Evolutionary conservation across 2,888 invertebrate genomes (phyloP), one percentile per base, ranked within the genome.

Genomic region (Drosophila imparisetae): DNA sequence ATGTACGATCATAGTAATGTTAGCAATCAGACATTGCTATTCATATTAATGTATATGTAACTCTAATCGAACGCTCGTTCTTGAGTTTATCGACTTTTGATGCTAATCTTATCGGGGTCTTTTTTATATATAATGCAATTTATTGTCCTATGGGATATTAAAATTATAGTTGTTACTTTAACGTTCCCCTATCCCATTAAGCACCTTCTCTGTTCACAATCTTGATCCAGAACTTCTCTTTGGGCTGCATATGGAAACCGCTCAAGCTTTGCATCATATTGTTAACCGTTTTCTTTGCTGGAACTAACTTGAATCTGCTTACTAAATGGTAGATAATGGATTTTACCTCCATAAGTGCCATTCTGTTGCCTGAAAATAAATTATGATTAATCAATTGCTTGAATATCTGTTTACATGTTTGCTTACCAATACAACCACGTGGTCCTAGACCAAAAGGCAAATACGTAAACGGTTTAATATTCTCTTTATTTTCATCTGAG

Each of bases 371-470:
- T 79, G 8, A 0, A 59, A 34, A n/a, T 8, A n/a, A 1, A 27
- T 29, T 2, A 11, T 1, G 0, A 48, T 48, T n/a, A 15, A n/a
- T 38, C 4, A 49, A 59, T 10, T 11, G 40, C 8, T 15, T 18
- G 48, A 27, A 27, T 29, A n/a, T 40, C 10, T n/a, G 7, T 4
- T 18, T 1, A 49, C 18, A 18, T 18, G 18, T 11, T 8, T 45
- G 5, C 61, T 32, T 58, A 78, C 80, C 80, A 42, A 85, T 85
- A 29, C 85, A 85, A 80, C 93, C 94, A 69, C 95, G 93, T 0
- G 95, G 95, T 7, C 95, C 95, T 0, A 92, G 50, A 5, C 85
- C 85, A 32, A 86, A 86, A 0, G 90, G 75, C 21, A 90, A 36
- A 40, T 78, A 86, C 0, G 83, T 72, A 38, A 72, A 69, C 0